Evolutionary conservation across 1,140 invertebrate species (phyloP).

Genomic region (Ganaspis sp.): DNA sequence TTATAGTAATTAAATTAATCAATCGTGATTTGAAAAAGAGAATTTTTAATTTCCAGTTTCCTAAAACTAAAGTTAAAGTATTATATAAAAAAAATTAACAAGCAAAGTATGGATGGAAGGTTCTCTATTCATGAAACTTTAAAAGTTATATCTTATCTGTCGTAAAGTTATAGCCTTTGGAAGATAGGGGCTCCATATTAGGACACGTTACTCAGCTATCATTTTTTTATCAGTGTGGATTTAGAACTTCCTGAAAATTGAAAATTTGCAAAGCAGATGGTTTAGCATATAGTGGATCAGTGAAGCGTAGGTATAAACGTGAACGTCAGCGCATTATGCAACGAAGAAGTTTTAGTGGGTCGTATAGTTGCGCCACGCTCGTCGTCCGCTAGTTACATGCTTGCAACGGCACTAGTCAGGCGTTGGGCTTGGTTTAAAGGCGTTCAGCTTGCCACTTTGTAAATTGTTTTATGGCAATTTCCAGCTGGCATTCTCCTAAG

Average conservation of each 20-base stretch:
- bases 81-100: too few relatives aligned
- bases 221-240: background rate
- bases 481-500: constrained; percentile 46
- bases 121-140: too few relatives aligned
- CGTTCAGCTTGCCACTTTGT: constrained; percentile 44
- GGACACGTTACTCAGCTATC: background rate
- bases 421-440: background rate
- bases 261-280: constrained; percentile 27
- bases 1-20: too few relatives aligned
- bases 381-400: constrained; percentile 50
- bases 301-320: constrained; percentile 57
- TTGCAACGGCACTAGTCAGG: background rate
- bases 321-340: constrained; percentile 67
- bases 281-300: constrained; percentile 36
- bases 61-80: too few relatives aligned
- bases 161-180: background rate
- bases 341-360: constrained; percentile 72
- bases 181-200: background rate
- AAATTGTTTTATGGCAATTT: constrained; percentile 41
- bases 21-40: too few relatives aligned
- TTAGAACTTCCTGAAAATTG: constrained; percentile 23
- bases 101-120: too few relatives aligned
- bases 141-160: background rate
- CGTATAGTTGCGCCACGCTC: constrained; percentile 71
- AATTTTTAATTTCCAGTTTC: too few relatives aligned